Percentiles rank a stretch among this genome's conserved stretches.
Evolutionary conservation across 2,888 invertebrate species (phyloP).

Genomic region (Mythimna impura): DNA sequence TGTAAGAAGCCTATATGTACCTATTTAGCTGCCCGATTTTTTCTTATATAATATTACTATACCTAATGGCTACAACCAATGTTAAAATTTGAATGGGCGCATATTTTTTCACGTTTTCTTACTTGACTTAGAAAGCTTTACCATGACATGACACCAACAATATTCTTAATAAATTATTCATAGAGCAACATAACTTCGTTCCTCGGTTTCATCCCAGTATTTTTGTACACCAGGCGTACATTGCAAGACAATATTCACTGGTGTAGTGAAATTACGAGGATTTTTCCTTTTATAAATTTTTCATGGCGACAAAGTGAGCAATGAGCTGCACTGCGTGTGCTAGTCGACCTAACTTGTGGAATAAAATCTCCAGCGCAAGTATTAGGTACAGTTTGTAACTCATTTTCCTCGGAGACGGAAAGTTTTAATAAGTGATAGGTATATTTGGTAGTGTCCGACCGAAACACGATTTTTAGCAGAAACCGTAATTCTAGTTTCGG

Average conservation of each 20-base stretch:
- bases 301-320: constrained; percentile 62
- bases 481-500: no score
- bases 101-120: constrained; percentile 5
- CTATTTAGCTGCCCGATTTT: no score
- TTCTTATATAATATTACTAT: no score
- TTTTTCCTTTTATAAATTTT: constrained; percentile 66
- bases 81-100: neutral
- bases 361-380: constrained; percentile 32
- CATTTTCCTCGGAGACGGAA: neutral
- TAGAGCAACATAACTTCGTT: constrained; percentile 22
- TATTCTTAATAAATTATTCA: constrained; percentile 26
- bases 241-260: constrained; percentile 30
- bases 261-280: constrained; percentile 35
- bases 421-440: no score
- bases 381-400: neutral
- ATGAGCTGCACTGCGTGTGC: constrained; percentile 55
- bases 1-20: no score
- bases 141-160: constrained; percentile 16
- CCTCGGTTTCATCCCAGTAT: constrained; percentile 16
- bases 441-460: no score
- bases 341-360: constrained; percentile 37
- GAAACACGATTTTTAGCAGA: no score
- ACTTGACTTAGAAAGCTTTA: constrained; percentile 6
- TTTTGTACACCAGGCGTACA: constrained; percentile 23
- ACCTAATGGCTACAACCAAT: no score